These are phyloP conservation scores for Polymixis flavicincta DNA, from an alignment of 2,888 invertebrate species.

Conservation along the genomic window DNA sequence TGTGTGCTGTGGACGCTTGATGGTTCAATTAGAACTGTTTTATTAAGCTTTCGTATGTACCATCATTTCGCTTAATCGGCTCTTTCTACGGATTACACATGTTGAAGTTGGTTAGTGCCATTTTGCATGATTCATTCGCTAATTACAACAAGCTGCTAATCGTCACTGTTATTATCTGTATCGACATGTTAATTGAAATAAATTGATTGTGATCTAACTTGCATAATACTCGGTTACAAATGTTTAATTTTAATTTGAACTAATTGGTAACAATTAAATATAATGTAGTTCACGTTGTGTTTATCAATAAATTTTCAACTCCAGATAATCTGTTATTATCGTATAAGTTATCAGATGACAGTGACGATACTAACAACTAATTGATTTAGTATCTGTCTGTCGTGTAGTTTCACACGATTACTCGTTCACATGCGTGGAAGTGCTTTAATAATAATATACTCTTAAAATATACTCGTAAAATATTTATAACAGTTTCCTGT, in stretches of 20 bases:
- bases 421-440: slow-evolving; percentile 33
- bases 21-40: slow-evolving; percentile 86
- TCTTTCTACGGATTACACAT: slow-evolving; percentile 79
- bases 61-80: slow-evolving; percentile 73
- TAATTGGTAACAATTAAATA: slow-evolving; percentile 32
- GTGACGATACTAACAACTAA: slow-evolving; percentile 55
- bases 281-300: slow-evolving; percentile 44
- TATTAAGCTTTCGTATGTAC: slow-evolving; percentile 80
- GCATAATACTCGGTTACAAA: slow-evolving; percentile 28
- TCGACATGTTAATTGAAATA: slow-evolving; percentile 33
- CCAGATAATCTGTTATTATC: slow-evolving; percentile 52
- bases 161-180: slow-evolving; percentile 51
- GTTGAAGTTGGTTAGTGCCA: slow-evolving; percentile 87
- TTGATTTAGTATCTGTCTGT: slow-evolving; percentile 54
- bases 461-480: slow-evolving; percentile 11
- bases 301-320: slow-evolving; percentile 58
- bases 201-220: slow-evolving; percentile 48
- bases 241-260: slow-evolving; percentile 21
- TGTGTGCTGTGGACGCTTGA: slow-evolving; percentile 86
- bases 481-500: slow-evolving; percentile 19
- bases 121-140: slow-evolving; percentile 70
- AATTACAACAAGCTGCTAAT: slow-evolving; percentile 50
- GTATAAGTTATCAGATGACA: slow-evolving; percentile 53
- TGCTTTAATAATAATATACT: slow-evolving; percentile 24
- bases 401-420: slow-evolving; percentile 43